Percentiles rank a stretch among this genome's conserved stretches.
Conservation (phyloP, 2,888 invertebrate genomes). For the Apotomis capreana region DNA sequence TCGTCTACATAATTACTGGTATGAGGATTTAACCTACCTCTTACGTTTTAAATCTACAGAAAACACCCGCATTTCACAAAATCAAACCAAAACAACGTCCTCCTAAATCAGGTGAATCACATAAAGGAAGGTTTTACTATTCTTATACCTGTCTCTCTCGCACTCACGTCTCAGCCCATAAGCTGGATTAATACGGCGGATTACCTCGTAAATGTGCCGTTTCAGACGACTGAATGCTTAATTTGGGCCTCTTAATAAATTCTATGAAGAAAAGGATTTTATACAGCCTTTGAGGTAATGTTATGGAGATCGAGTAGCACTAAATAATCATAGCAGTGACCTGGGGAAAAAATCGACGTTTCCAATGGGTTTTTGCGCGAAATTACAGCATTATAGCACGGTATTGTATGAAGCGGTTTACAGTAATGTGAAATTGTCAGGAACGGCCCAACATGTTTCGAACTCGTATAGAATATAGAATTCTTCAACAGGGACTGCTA, state of each 20-base stretch:
- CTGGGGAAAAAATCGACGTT: too few relatives aligned
- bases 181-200: slow-evolving; percentile 34
- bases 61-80: slow-evolving; percentile 8
- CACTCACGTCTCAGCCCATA: slow-evolving; percentile 1
- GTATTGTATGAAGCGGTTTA: too few relatives aligned
- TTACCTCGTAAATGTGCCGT: slow-evolving; percentile 42
- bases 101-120: slow-evolving; percentile 30
- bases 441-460: too few relatives aligned
- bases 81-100: slow-evolving; percentile 20
- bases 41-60: not conserved
- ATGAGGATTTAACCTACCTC: not conserved
- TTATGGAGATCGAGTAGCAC: not conserved
- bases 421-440: too few relatives aligned
- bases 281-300: slow-evolving; percentile 12
- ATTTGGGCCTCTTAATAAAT: slow-evolving; percentile 42
- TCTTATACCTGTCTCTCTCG: slow-evolving; percentile 1
- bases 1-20: too few relatives aligned
- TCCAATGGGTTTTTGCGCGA: too few relatives aligned
- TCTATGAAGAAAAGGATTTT: slow-evolving; percentile 33
- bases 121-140: slow-evolving; percentile 27
- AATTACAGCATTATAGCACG: too few relatives aligned
- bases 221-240: slow-evolving; percentile 45
- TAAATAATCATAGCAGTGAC: too few relatives aligned
- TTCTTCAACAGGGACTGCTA: too few relatives aligned
- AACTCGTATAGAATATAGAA: too few relatives aligned